Base-by-base conservation (phyloP, 2,888 invertebrate genomes). In the Alcis repandata region DNA sequence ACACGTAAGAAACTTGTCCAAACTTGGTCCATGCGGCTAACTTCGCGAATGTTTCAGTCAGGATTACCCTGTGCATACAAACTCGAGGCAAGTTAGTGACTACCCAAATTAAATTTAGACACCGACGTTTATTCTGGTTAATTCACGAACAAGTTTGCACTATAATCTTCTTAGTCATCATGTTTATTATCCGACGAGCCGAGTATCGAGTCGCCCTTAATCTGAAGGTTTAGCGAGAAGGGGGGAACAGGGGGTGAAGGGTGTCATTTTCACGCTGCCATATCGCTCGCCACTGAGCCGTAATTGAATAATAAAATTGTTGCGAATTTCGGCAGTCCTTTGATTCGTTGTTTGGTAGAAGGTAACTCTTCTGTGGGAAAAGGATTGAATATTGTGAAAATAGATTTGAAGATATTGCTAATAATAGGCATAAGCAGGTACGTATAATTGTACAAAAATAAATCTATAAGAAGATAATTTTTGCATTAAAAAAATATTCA, bases 271-370 rank as follows among this genome's bases (percentile, higher is more conserved):
- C 87, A 85, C 86, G 86, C 83, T 73, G 82, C 74, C 85, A 84
- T 86, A 86, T 86, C 85, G 84, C 83, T 79, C 84, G 83, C 79
- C 82, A 83, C 79, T 78, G 82, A 78, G 78, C 77, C 78, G 78
- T 87, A 88, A 90, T 90, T 88, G 85, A 88, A 88, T 90, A 86
- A 88, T 86, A 86, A 86, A 89, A 89, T 86, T 84, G 85, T 83
- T 73, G 80, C 81, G 79, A 83, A 85, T 86, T 88, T 86, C 72
- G 80, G 76, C 70, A 74, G 78, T 80, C 79, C 78, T 86, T 85
- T 86, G 83, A 86, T 83, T 87, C 77, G 77, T 62, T 77, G 79
- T 77, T 81, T 79, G 74, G 76, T 74, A 69, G 74, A 71, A 66
- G 70, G 72, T 70, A 70, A 67, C 64, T 59, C 62, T 63, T 62